Base-by-base conservation (phyloP, 2,888 invertebrate species). In the Drosophila antonietae region DNA sequence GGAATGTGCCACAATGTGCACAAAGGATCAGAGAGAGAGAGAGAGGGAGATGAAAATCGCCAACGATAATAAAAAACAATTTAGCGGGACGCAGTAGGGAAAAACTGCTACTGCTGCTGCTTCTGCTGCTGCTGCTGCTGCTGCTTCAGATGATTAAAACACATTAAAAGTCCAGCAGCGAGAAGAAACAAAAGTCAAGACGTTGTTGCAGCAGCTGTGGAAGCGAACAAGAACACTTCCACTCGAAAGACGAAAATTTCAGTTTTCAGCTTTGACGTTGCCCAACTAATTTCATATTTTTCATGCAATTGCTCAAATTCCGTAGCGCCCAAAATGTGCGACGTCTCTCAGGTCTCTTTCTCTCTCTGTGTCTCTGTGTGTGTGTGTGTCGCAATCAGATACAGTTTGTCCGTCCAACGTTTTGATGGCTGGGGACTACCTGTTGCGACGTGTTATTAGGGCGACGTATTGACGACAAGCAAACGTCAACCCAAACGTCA, bases 101-200 rank as follows among this genome's bases (percentile, higher is more conserved):
- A 23, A 47, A 41, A 37, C 53, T 15, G 18, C 52, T 15, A 8
- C 35, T 33, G 31, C 49, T 23, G 0, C 23, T 28, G 28, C 28
- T 28, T 5, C 28, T 28, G 28, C 28, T 28, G 20, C 20, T 18
- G 37, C 20, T 2, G 28, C 28, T 28, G 20, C 20, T 18, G 37
- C 7, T 18, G 35, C 37, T 37, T 15, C 70, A 74, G 90, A 89
- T 92, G 92, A 92, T 92, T 92, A 92, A 92, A 92, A 92, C 92
- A 92, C 92, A 92, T 92, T 92, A 92, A 92, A 92, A 92, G 88
- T 91, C 91, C 91, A 89, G 92, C 91, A 89, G 92, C 91, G 91
- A 57, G 71, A 56, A 37, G 18, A 41, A 58, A 49, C 20, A 35
- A 57, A 41, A 44, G 28, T 51, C 51, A 52, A 46, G 58, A 47